Percentiles rank a stretch among this genome's conserved stretches.
Conservation (phyloP, 1,140 invertebrate species). For the Aphelinus atriplicis region DNA sequence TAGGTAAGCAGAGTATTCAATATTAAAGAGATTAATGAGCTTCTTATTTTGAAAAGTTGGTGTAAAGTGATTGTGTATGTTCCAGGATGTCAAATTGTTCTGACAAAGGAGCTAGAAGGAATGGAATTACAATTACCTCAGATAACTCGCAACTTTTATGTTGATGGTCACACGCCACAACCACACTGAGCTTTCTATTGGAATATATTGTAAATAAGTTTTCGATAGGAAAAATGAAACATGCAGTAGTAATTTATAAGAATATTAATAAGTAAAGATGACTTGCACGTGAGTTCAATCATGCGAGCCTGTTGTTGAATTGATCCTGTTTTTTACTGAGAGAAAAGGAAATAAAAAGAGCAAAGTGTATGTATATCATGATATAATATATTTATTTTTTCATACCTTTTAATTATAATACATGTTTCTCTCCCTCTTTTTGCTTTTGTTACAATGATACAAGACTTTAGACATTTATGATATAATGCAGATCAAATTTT, state of each 20-base stretch:
- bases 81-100: constrained; percentile 92
- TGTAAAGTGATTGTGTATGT: constrained; percentile 32
- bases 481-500: constrained; percentile 58
- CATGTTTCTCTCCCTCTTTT: constrained; percentile 46
- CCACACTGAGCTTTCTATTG: constrained; percentile 75
- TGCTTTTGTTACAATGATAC: constrained; percentile 59
- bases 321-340: no score
- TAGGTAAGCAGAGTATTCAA: constrained; percentile 69
- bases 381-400: constrained; percentile 62
- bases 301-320: no score
- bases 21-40: no score
- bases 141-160: constrained; percentile 97
- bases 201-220: not conserved
- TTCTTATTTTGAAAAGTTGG: no score
- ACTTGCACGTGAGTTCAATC: no score
- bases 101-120: constrained; percentile 93
- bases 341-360: no score
- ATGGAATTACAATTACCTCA: constrained; percentile 86
- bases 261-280: no score
- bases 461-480: constrained; percentile 61
- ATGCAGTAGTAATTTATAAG: no score
- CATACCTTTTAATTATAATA: constrained; percentile 57
- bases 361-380: constrained; percentile 40
- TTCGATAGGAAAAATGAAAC: no score
- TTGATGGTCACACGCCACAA: constrained; percentile 94